Evolutionary conservation across 2,113 vertebrate genomes (phyloP).

Genomic region (Rhinopomastus cyanomelas): DNA sequence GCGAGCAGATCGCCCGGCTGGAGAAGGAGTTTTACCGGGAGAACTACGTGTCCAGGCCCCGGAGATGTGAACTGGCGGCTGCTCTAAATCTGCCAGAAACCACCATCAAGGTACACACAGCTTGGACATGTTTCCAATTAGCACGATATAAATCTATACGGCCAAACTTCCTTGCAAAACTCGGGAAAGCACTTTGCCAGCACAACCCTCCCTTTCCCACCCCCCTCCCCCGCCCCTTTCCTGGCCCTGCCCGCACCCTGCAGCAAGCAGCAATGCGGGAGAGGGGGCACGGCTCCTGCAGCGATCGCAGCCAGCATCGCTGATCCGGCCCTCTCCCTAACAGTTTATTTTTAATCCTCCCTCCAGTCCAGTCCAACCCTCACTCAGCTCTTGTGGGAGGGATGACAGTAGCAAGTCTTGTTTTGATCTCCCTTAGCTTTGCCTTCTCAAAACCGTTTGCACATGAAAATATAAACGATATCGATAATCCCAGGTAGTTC

Average conservation of each 20-base stretch:
- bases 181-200: constrained; percentile 18
- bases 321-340: background rate
- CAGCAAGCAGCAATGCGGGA: constrained; percentile 14
- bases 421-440: background rate
- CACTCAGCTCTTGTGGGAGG: background rate
- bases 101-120: constrained; percentile 90
- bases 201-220: background rate
- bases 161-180: constrained; percentile 49
- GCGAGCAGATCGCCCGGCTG: constrained; percentile 94
- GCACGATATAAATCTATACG: constrained; percentile 43
- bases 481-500: background rate
- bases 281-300: background rate
- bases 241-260: constrained; percentile 30
- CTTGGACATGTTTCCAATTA: constrained; percentile 41
- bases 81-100: constrained; percentile 96
- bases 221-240: background rate
- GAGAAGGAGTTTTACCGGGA: constrained; percentile 99
- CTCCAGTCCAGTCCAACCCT: background rate
- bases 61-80: constrained; percentile 94
- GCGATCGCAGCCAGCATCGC: background rate
- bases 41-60: constrained; percentile 96
- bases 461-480: background rate
- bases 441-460: background rate
- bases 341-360: constrained; percentile 11
- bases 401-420: background rate